Percentiles rank a stretch among this genome's conserved stretches.
Conservation (phyloP, 1,140 invertebrate species). For the Euwallacea similis region DNA sequence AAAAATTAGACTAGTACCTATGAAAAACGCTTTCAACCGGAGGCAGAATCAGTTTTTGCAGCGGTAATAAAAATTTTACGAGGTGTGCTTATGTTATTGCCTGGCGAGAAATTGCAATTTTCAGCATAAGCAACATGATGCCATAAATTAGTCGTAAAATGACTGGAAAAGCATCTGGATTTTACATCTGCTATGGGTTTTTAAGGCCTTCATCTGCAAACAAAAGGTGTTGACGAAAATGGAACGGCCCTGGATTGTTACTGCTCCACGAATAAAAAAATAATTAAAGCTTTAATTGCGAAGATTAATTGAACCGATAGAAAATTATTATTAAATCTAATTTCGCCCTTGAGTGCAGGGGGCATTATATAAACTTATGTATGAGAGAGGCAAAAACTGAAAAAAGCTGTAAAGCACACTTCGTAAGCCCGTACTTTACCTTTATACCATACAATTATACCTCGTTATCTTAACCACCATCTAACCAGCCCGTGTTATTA, state of each 20-base stretch:
- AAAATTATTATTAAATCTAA: too few relatives aligned
- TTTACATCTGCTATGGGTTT: not conserved
- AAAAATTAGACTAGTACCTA: too few relatives aligned
- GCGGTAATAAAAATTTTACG: constrained; percentile 23
- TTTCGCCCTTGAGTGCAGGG: too few relatives aligned
- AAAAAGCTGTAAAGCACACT: not conserved
- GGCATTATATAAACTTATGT: too few relatives aligned
- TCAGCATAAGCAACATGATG: constrained; percentile 1
- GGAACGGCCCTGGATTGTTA: too few relatives aligned
- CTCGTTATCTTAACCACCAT: constrained; percentile 8
- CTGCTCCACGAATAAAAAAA: too few relatives aligned
- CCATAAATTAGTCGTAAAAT: constrained; percentile 10
- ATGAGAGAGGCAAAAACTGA: too few relatives aligned
- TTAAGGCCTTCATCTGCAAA: too few relatives aligned
- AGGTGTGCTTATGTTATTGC: constrained; percentile 9
- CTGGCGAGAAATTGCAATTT: constrained; percentile 25
- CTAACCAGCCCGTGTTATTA: constrained; percentile 1
- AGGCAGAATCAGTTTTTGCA: constrained; percentile 7
- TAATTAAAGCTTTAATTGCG: too few relatives aligned
- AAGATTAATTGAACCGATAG: too few relatives aligned
- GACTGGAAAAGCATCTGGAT: constrained; percentile 1
- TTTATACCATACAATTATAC: constrained; percentile 1
- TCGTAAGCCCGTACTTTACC: not conserved
- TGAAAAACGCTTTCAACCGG: not conserved
- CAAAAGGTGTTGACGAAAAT: too few relatives aligned